Base-by-base conservation (phyloP, 2,888 invertebrate species). In the Pyrocoelia pectoralis region DNA sequence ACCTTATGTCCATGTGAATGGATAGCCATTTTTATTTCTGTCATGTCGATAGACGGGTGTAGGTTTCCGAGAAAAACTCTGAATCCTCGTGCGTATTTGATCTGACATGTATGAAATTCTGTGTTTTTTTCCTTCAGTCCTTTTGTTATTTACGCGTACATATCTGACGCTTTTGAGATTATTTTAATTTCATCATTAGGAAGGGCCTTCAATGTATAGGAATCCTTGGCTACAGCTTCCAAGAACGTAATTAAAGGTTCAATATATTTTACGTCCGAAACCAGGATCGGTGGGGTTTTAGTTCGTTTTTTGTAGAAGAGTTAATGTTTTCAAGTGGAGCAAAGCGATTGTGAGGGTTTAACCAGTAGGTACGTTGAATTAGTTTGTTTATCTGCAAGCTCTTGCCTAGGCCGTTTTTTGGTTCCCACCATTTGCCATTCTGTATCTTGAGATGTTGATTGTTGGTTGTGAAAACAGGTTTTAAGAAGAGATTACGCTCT, bases 181-280 rank as follows among this genome's bases (percentile, higher is more conserved):
- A 54, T 54, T 54, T 56, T 56, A 48, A 48, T 48, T 56, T 56
- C 17, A 14, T 56, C 48, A 8, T 56, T 56, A 28, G 48, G 33
- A 10, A 56, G 13, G n/a, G 28, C 55, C 24, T 41, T 55, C 3
- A 55, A 12, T 43, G 46, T 55, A 14, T 55, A 55, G 9, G 17
- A n/a, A n/a, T 43, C 55, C 43, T 55, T 53, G 38, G 53, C 53
- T 53, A 40, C 8, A n/a, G 17, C 9, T 46, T 56, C n/a, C 38
- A 56, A 33, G 46, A 46, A 56, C 5, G 24, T 46, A 48, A 28
- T 56, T 48, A 54, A 56, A 56, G 49, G 56, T 56, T 56, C 33
- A 18, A 48, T 48, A 29, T 29, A 28, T 48, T 56, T 56, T 15
- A 56, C 49, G n/a, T 48, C 48, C 48, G 49, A 55, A 13, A 55